Evolutionary conservation across 1,140 invertebrate species (phyloP).

Genomic region (Sinella curviseta): DNA sequence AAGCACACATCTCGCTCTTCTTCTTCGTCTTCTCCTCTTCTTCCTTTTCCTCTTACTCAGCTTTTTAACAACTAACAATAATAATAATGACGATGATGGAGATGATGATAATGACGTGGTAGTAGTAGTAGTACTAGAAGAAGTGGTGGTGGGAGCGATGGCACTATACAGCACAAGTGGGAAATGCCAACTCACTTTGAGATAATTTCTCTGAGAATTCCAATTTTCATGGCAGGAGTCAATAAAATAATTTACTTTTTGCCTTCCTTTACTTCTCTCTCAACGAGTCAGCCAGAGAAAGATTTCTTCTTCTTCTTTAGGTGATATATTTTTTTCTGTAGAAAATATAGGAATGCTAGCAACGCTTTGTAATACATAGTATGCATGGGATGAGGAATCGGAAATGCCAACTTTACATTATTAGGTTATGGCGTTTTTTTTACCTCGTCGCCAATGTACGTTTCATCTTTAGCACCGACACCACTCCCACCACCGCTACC

Average conservation of each 20-base stretch:
- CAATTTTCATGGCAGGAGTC: slow-evolving; percentile 41
- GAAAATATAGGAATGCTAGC: too few species aligned
- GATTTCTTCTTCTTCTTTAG: neutral
- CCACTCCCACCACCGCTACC: too few species aligned
- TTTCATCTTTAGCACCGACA: too few species aligned
- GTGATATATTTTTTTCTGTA: too few species aligned
- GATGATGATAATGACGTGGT: neutral
- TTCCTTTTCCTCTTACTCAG: neutral
- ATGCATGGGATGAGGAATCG: too few species aligned
- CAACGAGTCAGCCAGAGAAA: neutral
- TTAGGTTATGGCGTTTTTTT: too few species aligned
- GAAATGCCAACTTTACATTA: too few species aligned
- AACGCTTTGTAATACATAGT: too few species aligned
- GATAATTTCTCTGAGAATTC: slow-evolving; percentile 48
- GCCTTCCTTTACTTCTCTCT: neutral
- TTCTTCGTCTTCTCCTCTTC: too few species aligned
- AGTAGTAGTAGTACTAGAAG: neutral
- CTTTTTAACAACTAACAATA: slow-evolving; percentile 4
- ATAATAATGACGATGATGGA: slow-evolving; percentile 8
- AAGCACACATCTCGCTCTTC: too few species aligned
- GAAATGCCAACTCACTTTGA: slow-evolving; percentile 43
- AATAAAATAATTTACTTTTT: slow-evolving; percentile 48
- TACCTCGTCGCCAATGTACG: too few species aligned
- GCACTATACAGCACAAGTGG: slow-evolving; percentile 39
- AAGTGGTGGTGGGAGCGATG: neutral